Evolutionary conservation across 2,888 invertebrate species (phyloP).

Genomic region (Protonemura montana): DNA sequence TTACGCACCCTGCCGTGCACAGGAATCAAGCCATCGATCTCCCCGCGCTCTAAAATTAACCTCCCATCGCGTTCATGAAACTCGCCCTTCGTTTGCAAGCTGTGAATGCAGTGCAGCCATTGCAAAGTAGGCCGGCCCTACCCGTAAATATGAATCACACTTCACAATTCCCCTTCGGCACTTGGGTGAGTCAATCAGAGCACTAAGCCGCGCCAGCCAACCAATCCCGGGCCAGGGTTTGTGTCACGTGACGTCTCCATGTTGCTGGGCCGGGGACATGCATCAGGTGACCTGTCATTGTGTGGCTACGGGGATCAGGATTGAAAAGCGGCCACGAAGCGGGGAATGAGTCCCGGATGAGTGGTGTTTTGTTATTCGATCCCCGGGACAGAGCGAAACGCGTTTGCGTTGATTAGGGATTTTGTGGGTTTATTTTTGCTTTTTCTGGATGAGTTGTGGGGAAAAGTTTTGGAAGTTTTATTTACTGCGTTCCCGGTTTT

Average conservation of each 20-base stretch:
- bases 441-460: too few relatives aligned
- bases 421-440: neutral
- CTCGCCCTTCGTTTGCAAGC: neutral
- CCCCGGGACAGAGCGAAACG: neutral
- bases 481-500: too few relatives aligned
- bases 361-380: neutral
- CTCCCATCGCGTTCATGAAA: neutral
- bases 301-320: neutral
- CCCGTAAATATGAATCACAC: slow-evolving; percentile 28
- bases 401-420: neutral
- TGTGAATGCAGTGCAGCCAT: slow-evolving; percentile 41
- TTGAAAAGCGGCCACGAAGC: neutral
- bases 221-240: slow-evolving; percentile 15
- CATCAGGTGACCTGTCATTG: slow-evolving; percentile 26
- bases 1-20: neutral
- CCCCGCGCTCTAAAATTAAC: neutral
- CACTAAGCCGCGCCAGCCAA: neutral
- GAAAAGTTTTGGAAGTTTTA: too few relatives aligned
- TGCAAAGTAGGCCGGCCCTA: slow-evolving; percentile 47
- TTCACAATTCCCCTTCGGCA: slow-evolving; percentile 26
- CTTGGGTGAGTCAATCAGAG: slow-evolving; percentile 36
- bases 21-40: neutral
- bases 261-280: slow-evolving; percentile 8
- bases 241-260: slow-evolving; percentile 26
- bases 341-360: too few relatives aligned